Evolutionary conservation across 2,113 vertebrate genomes (phyloP).

Genomic region (Pygoscelis antarcticus): DNA sequence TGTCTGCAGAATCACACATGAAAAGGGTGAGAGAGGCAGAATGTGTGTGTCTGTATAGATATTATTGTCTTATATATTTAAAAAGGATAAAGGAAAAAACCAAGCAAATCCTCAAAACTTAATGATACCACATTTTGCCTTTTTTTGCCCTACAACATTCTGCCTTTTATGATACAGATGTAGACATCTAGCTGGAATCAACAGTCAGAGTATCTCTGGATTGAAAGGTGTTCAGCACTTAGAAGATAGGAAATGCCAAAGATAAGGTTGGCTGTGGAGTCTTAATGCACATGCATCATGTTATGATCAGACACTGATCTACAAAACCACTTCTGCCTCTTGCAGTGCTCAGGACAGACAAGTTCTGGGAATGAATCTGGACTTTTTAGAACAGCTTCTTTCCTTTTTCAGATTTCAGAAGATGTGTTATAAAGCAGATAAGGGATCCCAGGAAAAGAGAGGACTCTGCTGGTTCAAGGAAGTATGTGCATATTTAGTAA

Average conservation of each 20-base stretch:
- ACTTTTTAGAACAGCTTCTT: not conserved
- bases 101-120: not conserved
- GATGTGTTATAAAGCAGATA: not conserved
- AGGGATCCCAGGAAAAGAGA: not conserved
- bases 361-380: not conserved
- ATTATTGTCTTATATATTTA: not conserved
- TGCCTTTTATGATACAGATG: not conserved
- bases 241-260: not conserved
- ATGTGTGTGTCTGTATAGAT: not conserved
- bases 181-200: not conserved
- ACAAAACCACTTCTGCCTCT: not conserved
- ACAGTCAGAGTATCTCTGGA: not conserved
- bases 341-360: not conserved
- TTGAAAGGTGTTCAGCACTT: not conserved
- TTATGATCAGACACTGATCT: not conserved
- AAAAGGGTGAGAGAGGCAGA: not conserved
- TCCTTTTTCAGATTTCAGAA: not conserved
- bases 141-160: not conserved
- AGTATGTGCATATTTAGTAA: not conserved
- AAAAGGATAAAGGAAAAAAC: not conserved
- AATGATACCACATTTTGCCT: not conserved
- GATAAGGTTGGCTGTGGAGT: not conserved
- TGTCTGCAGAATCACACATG: not conserved
- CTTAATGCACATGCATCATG: not conserved
- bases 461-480: not conserved